Evolutionary conservation across 2,113 vertebrate species (phyloP), one percentile per base, ranked within the genome.

Genomic region (Fregetta grallaria): DNA sequence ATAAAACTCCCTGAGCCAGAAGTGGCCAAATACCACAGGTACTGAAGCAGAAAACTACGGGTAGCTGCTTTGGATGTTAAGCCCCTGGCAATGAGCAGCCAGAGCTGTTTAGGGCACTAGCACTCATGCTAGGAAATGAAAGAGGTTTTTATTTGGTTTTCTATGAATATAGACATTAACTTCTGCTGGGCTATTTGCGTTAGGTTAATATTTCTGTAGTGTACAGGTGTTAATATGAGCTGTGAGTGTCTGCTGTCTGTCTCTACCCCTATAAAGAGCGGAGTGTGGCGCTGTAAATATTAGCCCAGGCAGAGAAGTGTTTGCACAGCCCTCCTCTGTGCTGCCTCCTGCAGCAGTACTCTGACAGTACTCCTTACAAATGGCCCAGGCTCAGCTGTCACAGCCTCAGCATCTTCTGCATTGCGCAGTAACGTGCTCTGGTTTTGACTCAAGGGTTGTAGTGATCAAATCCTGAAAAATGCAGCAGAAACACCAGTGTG

Each of bases 171-270:
- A 93, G 94, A 93, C 94, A 93, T 96, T 88, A 96, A 56, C 79
- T 90, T 96, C 81, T 95, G 73, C 59, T 74, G 70, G 70, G 66
- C 70, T 96, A 91, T 97, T 97, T 97, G 68, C 77, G 81, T 63
- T 94, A 70, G 91, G 91, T 95, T 97, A 96, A 97, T 97, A 91
- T 95, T 96, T 96, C 95, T 92, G 45, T 83, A 78, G 70, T 11
- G 80, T 76, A 91, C 97, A 97, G 94, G 86, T 97, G 96, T 89
- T 96, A 63, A 58, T 80, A 62, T 27, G 42, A 92, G 49, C 40
- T 79, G 49, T 95, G 78, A 83, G 86, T 93, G 59, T 75, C 92
- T 88, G 68, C 79, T 94, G 79, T 94, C 93, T 73, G 58, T 80
- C 74, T 70, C 68, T 44, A 68, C 47, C 49, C 44, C 82, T 36